Evolutionary conservation across 2,797 vertebrate genomes (phyloP), one percentile per base, ranked within the genome.

Genomic region (Columba guinea): DNA sequence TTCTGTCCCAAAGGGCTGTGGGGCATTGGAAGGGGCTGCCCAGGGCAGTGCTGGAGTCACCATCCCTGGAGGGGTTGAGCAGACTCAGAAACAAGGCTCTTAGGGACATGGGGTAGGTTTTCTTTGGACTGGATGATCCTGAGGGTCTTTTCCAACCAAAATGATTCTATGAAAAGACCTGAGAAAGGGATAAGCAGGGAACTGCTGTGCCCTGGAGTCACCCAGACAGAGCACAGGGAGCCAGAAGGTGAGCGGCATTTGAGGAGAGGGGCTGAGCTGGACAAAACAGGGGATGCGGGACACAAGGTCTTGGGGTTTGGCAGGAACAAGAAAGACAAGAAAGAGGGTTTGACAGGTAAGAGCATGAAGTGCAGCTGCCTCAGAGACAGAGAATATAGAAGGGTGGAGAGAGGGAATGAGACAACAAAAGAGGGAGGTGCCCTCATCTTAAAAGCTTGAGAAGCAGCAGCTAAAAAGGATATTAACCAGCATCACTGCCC

Each of bases 141-240:
- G 17, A 44, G 17, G 15, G 41, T 44, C 41, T 44, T 17, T 44
- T 44, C 17, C 41, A 44, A 44, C 41, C 41, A 44, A 44, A 44
- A 44, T 18, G 16, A 44, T 44, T 44, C 41, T 44, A 44, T 8
- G 17, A 19, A 55, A 49, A 74, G 34, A 48, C 4, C 21, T 7
- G 34, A 71, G 49, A 32, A 59, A 63, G 23, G 52, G 37, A 19
- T 18, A 30, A 39, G 87, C 59, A 93, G 21, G 62, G 41, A 91
- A n/a, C 28, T 28, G 28, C 51, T 69, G 65, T 15, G 46, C 78
- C 26, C 58, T 10, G 21, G 46, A 60, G 18, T 46, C 65, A 71
- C 2, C 27, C 16, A 11, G 18, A n/a, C 2, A 60, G 41, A 1
- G 0, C 4, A 18, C 32, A 60, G 28, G 22, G 58, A 90, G 48